Evolutionary conservation across 2,888 invertebrate genomes (phyloP).

Genomic region (Monochamus alternatus): DNA sequence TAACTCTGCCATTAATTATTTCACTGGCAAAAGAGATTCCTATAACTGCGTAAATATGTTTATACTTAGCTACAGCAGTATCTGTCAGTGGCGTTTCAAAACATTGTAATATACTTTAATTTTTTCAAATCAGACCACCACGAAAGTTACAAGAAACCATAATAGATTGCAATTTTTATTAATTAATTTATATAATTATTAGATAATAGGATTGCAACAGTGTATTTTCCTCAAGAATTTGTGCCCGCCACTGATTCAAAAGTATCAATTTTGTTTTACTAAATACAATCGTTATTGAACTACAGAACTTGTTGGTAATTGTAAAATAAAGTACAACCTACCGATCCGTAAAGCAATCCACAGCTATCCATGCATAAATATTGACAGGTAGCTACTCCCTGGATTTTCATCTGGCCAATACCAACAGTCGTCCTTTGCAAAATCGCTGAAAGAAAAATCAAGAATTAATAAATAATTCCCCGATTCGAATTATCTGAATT

Average conservation of each 20-base stretch:
- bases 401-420: conserved; percentile 89
- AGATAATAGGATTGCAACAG: too few species aligned
- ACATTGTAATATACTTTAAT: neutral
- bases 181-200: neutral
- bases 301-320: conserved; percentile 35
- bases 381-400: conserved; percentile 89
- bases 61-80: neutral
- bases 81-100: neutral
- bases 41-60: neutral
- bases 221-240: too few species aligned
- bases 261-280: conserved; percentile 1
- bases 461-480: conserved; percentile 9
- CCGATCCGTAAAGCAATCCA: conserved; percentile 90
- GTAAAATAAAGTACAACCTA: conserved; percentile 73
- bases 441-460: conserved; percentile 76
- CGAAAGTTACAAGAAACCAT: neutral
- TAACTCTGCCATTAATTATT: neutral
- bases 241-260: neutral
- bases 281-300: conserved; percentile 23
- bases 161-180: conserved; percentile 1
- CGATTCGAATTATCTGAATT: too few species aligned
- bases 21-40: conserved; percentile 1
- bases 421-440: conserved; percentile 81
- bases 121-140: neutral
- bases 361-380: conserved; percentile 93